A percentile compares a stretch with the other conserved stretches of the same genome.
These are phyloP conservation scores for Plagiodera versicolora DNA, from an alignment of 2,888 invertebrate genomes.

Conservation along the genomic window DNA sequence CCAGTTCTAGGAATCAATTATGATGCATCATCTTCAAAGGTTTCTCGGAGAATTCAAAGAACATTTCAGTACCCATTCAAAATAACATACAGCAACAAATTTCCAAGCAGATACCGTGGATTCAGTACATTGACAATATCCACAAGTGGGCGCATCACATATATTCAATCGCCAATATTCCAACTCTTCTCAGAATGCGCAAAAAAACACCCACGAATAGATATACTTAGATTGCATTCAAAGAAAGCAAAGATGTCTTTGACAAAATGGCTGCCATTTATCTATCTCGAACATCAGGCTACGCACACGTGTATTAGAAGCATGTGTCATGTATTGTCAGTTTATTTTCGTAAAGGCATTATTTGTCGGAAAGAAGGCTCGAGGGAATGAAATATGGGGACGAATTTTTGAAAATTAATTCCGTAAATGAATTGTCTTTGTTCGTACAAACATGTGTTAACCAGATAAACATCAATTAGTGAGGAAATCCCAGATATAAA, in stretches of 20 bases:
- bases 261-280: conserved; percentile 14
- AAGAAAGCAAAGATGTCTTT: conserved; percentile 16
- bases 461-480: background rate
- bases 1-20: too few species aligned
- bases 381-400: conserved; percentile 3
- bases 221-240: conserved; percentile 13
- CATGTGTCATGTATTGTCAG: conserved; percentile 9
- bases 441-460: background rate
- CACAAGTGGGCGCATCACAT: too few species aligned
- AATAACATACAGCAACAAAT: too few species aligned
- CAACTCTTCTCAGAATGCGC: too few species aligned
- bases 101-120: too few species aligned
- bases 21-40: too few species aligned
- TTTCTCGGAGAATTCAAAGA: too few species aligned
- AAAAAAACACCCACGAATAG: too few species aligned
- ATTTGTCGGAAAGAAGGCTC: background rate
- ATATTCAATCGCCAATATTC: too few species aligned
- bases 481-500: background rate
- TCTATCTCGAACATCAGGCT: conserved; percentile 10
- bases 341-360: conserved; percentile 4
- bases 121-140: too few species aligned
- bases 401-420: conserved; percentile 2
- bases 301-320: conserved; percentile 11
- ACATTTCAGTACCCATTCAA: too few species aligned
- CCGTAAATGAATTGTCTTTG: background rate